These are phyloP conservation scores for Dromococcyx pavoninus DNA, from an alignment of 2,797 vertebrate genomes.

Conservation along the genomic window DNA sequence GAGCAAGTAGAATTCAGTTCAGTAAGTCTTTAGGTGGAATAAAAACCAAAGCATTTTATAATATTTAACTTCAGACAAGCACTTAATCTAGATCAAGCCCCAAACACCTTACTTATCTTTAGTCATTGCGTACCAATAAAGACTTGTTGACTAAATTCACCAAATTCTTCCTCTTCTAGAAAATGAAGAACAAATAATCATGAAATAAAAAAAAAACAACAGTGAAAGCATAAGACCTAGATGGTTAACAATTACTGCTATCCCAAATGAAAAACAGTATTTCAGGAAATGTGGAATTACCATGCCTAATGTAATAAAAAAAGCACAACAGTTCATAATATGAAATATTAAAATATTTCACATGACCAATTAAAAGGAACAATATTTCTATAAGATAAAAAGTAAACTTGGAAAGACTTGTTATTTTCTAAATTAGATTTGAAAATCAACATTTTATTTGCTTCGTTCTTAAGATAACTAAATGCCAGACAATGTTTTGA, in stretches of 20 bases:
- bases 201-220: not conserved
- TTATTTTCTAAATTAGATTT: not conserved
- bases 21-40: not conserved
- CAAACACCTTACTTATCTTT: constrained; percentile 25
- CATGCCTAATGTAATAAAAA: not conserved
- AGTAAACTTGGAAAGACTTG: not conserved
- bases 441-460: not conserved
- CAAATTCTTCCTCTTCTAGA: constrained; percentile 88
- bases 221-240: not conserved
- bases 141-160: constrained; percentile 75
- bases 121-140: constrained; percentile 75
- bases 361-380: not conserved
- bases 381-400: not conserved
- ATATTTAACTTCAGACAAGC: not conserved
- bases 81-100: not conserved
- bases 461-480: not conserved
- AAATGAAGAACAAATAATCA: constrained; percentile 9
- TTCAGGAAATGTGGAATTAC: not conserved
- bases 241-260: not conserved
- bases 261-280: not conserved
- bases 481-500: not conserved
- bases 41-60: not conserved
- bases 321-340: not conserved
- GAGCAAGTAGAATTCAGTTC: not conserved
- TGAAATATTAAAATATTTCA: not conserved